phyloP scores from a whole-genome alignment of 2,113 vertebrate species.

The Mobula birostris region DNA sequence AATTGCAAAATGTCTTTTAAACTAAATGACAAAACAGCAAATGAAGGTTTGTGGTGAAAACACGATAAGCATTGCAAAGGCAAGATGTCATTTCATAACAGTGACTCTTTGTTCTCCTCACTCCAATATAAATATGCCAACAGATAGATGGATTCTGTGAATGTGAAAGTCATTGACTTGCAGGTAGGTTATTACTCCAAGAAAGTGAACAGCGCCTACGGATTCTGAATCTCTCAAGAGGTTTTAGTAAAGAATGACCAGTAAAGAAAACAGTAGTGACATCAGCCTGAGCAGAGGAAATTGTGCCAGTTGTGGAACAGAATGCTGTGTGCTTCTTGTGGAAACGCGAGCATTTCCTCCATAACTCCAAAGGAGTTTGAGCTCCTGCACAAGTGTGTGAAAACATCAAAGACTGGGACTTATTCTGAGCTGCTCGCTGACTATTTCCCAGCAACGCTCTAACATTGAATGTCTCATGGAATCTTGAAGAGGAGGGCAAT shows the following conservation, averaged over 20 bases:
- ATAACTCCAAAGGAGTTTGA: no score
- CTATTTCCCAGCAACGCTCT: no score
- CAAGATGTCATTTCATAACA: neutral
- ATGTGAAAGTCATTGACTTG: neutral
- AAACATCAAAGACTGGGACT: no score
- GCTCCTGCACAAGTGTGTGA: no score
- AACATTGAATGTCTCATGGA: no score
- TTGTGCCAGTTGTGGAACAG: neutral
- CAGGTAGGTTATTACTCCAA: neutral
- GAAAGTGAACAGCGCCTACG: neutral
- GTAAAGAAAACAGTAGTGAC: neutral
- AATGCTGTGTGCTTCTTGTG: neutral
- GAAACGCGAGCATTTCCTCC: no score
- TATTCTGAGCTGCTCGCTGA: no score
- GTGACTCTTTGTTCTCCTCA: neutral
- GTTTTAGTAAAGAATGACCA: neutral
- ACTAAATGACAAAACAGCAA: neutral
- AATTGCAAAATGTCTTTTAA: neutral
- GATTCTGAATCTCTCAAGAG: neutral
- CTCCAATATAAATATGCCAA: neutral
- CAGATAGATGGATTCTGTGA: neutral
- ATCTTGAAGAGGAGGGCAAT: no score
- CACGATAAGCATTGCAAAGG: neutral
- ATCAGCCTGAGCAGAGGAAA: neutral
- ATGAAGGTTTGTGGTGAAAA: neutral